Evolutionary conservation across 2,797 vertebrate species (phyloP).

Genomic region (Bovichtus variegatus): DNA sequence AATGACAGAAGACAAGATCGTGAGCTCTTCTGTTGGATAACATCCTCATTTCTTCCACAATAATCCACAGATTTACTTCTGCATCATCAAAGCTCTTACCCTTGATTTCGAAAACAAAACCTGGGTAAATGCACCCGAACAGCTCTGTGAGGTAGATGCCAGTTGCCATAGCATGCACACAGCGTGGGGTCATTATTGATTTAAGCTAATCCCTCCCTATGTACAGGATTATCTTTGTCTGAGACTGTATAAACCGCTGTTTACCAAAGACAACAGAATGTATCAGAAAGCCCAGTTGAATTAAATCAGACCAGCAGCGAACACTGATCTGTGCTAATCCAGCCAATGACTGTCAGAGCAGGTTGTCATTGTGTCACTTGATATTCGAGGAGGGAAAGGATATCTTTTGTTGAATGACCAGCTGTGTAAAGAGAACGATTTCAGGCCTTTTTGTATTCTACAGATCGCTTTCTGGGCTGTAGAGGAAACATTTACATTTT

Average conservation of each 20-base stretch:
- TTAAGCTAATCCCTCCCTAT: slow-evolving; percentile 63
- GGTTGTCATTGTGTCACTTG: slow-evolving; percentile 53
- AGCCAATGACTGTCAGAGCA: slow-evolving; percentile 49
- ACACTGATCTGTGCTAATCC: slow-evolving; percentile 71
- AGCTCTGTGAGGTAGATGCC: slow-evolving; percentile 35
- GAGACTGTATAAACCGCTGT: slow-evolving; percentile 63
- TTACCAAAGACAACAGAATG: slow-evolving; percentile 64
- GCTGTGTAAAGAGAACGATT: slow-evolving; percentile 20
- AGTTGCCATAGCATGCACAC: slow-evolving; percentile 35
- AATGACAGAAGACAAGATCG: slow-evolving; percentile 15
- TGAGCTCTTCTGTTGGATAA: slow-evolving; percentile 5
- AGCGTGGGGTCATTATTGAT: slow-evolving; percentile 71
- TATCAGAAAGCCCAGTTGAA: slow-evolving; percentile 48
- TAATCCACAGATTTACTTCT: slow-evolving; percentile 35
- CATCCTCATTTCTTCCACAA: slow-evolving; percentile 18
- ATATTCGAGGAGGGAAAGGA: slow-evolving; percentile 42
- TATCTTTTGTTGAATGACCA: slow-evolving; percentile 25
- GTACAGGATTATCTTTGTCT: slow-evolving; percentile 66
- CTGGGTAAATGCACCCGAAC: slow-evolving; percentile 6
- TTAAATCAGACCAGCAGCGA: slow-evolving; percentile 55
- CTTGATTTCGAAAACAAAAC: slow-evolving; percentile 41
- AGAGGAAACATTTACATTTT: background rate
- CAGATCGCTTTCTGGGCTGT: slow-evolving; percentile 12
- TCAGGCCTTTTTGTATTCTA: slow-evolving; percentile 22
- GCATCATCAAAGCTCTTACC: slow-evolving; percentile 12